Evolutionary conservation across 2,113 vertebrate genomes (phyloP).

Genomic region (Pachyramphus minor): DNA sequence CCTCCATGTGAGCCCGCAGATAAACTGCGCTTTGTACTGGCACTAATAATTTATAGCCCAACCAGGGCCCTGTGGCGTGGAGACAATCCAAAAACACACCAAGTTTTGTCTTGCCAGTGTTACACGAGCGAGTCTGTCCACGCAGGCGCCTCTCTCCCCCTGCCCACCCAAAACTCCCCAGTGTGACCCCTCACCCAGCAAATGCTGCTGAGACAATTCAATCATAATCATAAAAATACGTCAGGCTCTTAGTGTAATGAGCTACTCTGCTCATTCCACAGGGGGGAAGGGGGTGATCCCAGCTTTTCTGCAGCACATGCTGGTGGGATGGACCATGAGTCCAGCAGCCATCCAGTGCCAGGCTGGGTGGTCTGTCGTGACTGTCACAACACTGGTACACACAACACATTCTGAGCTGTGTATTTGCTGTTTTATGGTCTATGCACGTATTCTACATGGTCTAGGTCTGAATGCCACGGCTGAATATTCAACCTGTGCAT

Average conservation of each 20-base stretch:
- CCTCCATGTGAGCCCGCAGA: constrained; percentile 57
- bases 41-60: constrained; percentile 44
- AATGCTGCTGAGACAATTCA: neutral
- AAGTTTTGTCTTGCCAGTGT: neutral
- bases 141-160: neutral
- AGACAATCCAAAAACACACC: constrained; percentile 41
- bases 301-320: neutral
- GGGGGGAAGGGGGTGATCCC: neutral
- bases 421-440: fast-evolving
- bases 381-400: neutral
- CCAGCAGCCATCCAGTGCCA: neutral
- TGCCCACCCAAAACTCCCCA: neutral
- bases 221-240: neutral
- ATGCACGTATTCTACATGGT: fast-evolving
- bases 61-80: constrained; percentile 28
- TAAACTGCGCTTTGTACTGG: constrained; percentile 59
- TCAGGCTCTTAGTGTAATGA: neutral
- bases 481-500: fast-evolving
- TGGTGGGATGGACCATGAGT: neutral
- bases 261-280: neutral
- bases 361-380: fast-evolving
- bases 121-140: neutral
- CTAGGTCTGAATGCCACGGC: fast-evolving
- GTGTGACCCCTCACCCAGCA: neutral
- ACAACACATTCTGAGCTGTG: fast-evolving